Base-by-base conservation (phyloP, 92 coral and sea anemone species). In the Paramuricea clavata region DNA sequence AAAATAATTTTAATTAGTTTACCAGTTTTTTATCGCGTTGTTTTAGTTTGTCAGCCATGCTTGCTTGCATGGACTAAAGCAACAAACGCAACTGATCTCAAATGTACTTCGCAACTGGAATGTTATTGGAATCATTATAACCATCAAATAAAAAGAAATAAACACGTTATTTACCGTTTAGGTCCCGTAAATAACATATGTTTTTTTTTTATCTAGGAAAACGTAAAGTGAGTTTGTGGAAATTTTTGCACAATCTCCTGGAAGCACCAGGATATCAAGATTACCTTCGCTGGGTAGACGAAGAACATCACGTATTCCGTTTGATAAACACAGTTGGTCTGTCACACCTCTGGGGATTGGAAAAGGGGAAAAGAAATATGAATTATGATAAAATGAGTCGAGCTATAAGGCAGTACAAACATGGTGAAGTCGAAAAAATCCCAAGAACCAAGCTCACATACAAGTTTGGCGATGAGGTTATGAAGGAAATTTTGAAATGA, bases 321-420 rank as follows among this genome's bases (percentile, higher is more conserved):
- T 39, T 65, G 39, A 2, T 28, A 11, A 39, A 65, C 72, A 65
- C 72, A n/a, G 72, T 19, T 26, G 72, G 72, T 10, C 17, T 65
- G 72, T 39, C 72, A 6, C 0, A 21, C 2, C 41, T n/a, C 41
- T 65, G 72, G 72, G 72, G 72, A n/a, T 9, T 2, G 72, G 19
- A 65, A 16, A 65, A 65, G n/a, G 28, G 28, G 4, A 65, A 65
- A 1, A 28, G 16, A 19, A 28, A 27, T 31, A 65, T 65, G 72
- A 65, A 65, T 65, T 65, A 65, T 16, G 72, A 65, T 31, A 65
- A 65, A 65, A 28, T 65, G 72, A 65, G 72, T 31, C 72, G 72
- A 3, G 72, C 72, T 5, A 6, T 65, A 39, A 11, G 72, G 3
- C 72, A 65, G 23, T 65, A 65, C 28, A 65, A 65, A 19, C 41